Base-by-base conservation (phyloP, 2,797 vertebrate genomes). In the Philypnodon macrostomus region DNA sequence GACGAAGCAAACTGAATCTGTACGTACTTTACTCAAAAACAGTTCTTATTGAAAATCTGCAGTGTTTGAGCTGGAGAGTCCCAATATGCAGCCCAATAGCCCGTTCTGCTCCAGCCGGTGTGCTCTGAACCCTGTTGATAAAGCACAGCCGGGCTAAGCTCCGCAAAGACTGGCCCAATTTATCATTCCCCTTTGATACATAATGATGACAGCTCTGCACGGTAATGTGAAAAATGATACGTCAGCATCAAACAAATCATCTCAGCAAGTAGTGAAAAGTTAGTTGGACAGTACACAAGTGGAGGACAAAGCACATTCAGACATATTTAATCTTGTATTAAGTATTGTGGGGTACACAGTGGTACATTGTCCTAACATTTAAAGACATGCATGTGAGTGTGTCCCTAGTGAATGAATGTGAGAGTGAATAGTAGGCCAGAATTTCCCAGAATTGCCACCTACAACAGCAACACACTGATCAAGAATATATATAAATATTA, bases 31-130 rank as follows among this genome's bases (percentile, higher is more conserved):
- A 4, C 14, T 11, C 14, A 14, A 42, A 16, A 30, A 19, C 9
- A n/a, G 21, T 58, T 64, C n/a, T 47, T 55, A 59, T 57, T 61
- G 72, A 70, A 77, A 36, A n/a, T 38, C 40, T 41, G 2, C 34
- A 46, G 31, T 47, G 29, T 55, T 37, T 45, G 38, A 46, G 12
- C 14, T 6, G 8, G 56, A 41, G 41, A 59, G 52, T 47, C 77
- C 62, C 68, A 60, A 46, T 45, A 47, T 61, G 65, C 60, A 24
- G 60, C 10, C 59, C 61, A 63, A 64, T 68, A 71, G 45, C 57
- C 63, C 44, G 58, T 78, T 78, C 64, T 71, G 75, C 70, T 80
- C 52, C 74, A 69, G 69, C 58, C 60, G 21, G 34, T 67, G 59
- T 53, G 54, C 54, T 62, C 52, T 63, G 75, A 77, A 74, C 62